Evolutionary conservation across 2,113 vertebrate genomes (phyloP).

Genomic region (Sprattus sprattus): DNA sequence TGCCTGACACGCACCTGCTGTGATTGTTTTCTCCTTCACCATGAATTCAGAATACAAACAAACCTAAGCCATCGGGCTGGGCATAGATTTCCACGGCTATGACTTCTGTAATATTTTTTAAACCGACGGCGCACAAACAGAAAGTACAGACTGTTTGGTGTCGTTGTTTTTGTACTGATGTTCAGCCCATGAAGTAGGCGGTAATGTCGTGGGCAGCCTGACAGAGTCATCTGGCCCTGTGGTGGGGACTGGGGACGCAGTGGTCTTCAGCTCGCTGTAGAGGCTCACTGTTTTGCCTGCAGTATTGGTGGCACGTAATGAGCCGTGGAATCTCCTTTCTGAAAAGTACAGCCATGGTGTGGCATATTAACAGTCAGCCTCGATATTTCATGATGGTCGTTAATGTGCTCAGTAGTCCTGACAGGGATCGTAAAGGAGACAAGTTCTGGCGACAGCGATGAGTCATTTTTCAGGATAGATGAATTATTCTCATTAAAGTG

Average conservation of each 20-base stretch:
- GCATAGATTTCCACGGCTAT: neutral
- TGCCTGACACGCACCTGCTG: constrained; percentile 5
- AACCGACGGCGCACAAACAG: neutral
- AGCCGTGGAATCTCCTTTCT: neutral
- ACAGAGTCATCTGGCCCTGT: neutral
- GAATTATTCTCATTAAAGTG: neutral
- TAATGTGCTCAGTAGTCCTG: neutral
- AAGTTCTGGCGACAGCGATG: neutral
- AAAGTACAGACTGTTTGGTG: neutral
- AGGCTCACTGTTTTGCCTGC: neutral
- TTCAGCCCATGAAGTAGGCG: neutral
- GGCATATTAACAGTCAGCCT: neutral
- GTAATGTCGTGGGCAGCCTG: neutral
- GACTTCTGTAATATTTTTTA: constrained; percentile 14
- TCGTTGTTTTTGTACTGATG: neutral
- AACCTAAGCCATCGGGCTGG: neutral
- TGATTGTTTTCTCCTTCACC: neutral
- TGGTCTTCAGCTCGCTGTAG: neutral
- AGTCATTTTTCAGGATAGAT: neutral
- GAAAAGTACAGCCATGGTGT: neutral
- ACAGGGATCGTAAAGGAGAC: neutral
- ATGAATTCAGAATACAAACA: neutral
- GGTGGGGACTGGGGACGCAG: neutral
- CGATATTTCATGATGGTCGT: neutral
- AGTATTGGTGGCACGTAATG: neutral